phyloP scores from a whole-genome alignment of 2,888 invertebrate species.

The Hylaea fasciaria region DNA sequence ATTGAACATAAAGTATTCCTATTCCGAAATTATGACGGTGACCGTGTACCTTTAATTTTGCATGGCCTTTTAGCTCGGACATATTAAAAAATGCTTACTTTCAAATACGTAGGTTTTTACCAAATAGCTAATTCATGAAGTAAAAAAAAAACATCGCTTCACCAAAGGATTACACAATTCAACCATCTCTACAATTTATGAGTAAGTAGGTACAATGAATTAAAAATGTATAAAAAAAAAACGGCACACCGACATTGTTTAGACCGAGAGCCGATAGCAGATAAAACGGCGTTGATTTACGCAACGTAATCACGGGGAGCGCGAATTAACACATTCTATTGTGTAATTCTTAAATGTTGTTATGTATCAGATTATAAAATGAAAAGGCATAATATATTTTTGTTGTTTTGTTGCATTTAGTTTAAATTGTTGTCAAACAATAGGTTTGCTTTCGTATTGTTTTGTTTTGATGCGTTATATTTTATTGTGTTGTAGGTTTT shows the following conservation, averaged over 20 bases:
- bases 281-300: constrained; percentile 29
- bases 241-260: constrained; percentile 27
- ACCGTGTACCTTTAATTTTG: too few relatives aligned
- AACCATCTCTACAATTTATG: constrained; percentile 13
- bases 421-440: constrained; percentile 32
- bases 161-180: constrained; percentile 22
- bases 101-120: too few relatives aligned
- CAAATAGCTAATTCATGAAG: too few relatives aligned
- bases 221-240: constrained; percentile 10
- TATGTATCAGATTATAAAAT: constrained; percentile 37
- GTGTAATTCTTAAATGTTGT: constrained; percentile 37
- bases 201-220: constrained; percentile 12
- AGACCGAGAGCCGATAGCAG: constrained; percentile 19
- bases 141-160: neutral
- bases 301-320: constrained; percentile 31
- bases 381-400: constrained; percentile 31
- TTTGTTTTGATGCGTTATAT: constrained; percentile 4
- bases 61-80: too few relatives aligned
- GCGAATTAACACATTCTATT: constrained; percentile 37
- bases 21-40: too few relatives aligned
- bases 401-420: constrained; percentile 19
- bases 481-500: constrained; percentile 12
- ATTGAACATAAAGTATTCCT: too few relatives aligned
- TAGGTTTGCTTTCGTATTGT: constrained; percentile 22
- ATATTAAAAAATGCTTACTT: too few relatives aligned